Percentiles rank a stretch among this genome's conserved stretches.
Evolutionary conservation across 2,113 vertebrate species (phyloP).

Genomic region (Cebus imitator): DNA sequence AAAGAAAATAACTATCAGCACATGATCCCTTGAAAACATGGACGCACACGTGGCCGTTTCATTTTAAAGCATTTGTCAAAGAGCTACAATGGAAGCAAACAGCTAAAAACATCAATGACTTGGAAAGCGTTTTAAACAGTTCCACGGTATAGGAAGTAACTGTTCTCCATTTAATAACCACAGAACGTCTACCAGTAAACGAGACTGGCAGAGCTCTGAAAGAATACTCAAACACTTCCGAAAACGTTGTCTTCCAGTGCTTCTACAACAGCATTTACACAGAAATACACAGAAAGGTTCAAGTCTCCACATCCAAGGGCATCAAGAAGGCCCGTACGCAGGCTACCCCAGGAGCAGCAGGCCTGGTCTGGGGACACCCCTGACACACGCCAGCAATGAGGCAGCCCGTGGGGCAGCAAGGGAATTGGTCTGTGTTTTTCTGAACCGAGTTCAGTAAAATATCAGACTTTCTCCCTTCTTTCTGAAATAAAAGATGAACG

Average conservation of each 20-base stretch:
- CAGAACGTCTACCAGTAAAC: neutral
- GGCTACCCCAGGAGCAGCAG: neutral
- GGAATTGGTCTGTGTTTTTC: neutral
- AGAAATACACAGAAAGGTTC: too few relatives aligned
- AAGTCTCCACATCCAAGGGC: neutral
- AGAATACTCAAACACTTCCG: neutral
- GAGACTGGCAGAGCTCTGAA: neutral
- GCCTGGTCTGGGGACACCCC: rapidly evolving
- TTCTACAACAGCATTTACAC: neutral
- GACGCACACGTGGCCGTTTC: neutral
- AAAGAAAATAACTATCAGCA: neutral
- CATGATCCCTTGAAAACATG: neutral
- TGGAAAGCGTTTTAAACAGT: neutral
- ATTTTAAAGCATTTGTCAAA: neutral
- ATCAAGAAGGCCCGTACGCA: rapidly evolving
- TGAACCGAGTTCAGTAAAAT: neutral
- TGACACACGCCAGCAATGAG: neutral
- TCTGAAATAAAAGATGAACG: neutral
- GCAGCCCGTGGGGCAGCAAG: rapidly evolving
- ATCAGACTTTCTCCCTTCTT: neutral
- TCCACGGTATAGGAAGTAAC: neutral
- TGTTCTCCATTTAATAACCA: neutral
- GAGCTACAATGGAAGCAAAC: neutral
- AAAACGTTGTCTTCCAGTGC: neutral
- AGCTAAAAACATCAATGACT: neutral